Percentiles rank a stretch among this genome's conserved stretches.
Evolutionary conservation across 2,888 invertebrate species (phyloP).

Genomic region (Congeria kusceri): DNA sequence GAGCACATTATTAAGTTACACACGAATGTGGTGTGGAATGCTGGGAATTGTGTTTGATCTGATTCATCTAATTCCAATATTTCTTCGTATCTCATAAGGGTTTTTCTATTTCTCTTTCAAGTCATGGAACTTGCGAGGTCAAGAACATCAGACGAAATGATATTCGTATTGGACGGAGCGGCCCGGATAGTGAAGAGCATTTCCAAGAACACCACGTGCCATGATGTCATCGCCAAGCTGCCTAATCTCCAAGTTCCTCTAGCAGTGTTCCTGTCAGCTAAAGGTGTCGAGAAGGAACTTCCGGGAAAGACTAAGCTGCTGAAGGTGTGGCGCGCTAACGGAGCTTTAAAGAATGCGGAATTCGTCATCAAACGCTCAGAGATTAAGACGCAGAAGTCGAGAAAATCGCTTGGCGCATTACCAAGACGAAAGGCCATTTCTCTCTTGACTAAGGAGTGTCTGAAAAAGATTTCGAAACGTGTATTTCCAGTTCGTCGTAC

Average conservation of each 20-base stretch:
- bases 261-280: constrained; percentile 41
- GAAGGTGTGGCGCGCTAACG: constrained; percentile 51
- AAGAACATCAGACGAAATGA: too few species aligned
- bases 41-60: too few species aligned
- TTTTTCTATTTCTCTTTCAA: too few species aligned
- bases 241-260: constrained; percentile 38
- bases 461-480: constrained; percentile 53
- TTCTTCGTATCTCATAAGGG: too few species aligned
- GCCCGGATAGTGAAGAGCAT: constrained; percentile 43
- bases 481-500: constrained; percentile 43
- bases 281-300: constrained; percentile 48
- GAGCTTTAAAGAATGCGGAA: constrained; percentile 38
- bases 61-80: too few species aligned
- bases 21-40: too few species aligned
- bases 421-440: not conserved
- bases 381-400: constrained; percentile 16
- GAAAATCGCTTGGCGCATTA: not conserved
- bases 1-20: too few species aligned
- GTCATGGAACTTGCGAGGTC: too few species aligned
- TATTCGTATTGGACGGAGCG: constrained; percentile 47
- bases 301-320: constrained; percentile 40
- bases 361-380: constrained; percentile 46
- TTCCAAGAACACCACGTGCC: constrained; percentile 54
- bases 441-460: constrained; percentile 9
- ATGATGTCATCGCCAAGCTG: constrained; percentile 57